Evolutionary conservation across 2,797 vertebrate genomes (phyloP).

Genomic region (Valencia hispanica): DNA sequence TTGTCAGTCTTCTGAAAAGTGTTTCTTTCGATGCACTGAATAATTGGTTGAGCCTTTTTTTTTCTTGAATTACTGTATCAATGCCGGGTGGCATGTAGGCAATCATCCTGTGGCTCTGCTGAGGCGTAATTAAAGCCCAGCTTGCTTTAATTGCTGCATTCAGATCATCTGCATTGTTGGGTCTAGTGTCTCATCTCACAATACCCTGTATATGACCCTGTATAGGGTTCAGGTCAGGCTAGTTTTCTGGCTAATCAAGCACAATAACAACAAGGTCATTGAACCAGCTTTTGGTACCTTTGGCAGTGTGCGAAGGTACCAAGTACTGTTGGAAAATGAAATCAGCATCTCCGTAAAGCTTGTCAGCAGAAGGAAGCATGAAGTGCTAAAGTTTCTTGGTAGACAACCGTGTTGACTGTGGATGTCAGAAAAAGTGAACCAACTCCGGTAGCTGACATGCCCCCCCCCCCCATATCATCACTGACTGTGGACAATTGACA

Average conservation of each 20-base stretch:
- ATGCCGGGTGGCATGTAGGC: neutral
- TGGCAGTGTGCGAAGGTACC: neutral
- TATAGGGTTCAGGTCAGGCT: neutral
- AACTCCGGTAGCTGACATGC: too few relatives aligned
- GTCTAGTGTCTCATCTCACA: neutral
- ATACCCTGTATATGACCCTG: neutral
- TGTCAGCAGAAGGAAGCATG: too few relatives aligned
- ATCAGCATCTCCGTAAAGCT: neutral
- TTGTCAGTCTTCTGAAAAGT: neutral
- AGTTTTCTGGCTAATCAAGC: neutral
- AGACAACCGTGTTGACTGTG: too few relatives aligned
- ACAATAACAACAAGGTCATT: too few relatives aligned
- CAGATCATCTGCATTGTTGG: neutral
- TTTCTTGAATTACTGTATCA: neutral
- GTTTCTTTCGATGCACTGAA: neutral
- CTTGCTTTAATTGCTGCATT: neutral
- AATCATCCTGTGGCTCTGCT: neutral
- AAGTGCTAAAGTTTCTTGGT: too few relatives aligned
- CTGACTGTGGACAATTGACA: too few relatives aligned
- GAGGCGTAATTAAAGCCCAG: neutral
- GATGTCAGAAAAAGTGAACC: too few relatives aligned
- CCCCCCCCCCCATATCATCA: too few relatives aligned
- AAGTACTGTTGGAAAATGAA: too few relatives aligned
- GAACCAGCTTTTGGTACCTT: too few relatives aligned
- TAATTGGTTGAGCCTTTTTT: neutral